phyloP scores from a whole-genome alignment of 2,888 invertebrate species.

The Caradrina clavipalpis region DNA sequence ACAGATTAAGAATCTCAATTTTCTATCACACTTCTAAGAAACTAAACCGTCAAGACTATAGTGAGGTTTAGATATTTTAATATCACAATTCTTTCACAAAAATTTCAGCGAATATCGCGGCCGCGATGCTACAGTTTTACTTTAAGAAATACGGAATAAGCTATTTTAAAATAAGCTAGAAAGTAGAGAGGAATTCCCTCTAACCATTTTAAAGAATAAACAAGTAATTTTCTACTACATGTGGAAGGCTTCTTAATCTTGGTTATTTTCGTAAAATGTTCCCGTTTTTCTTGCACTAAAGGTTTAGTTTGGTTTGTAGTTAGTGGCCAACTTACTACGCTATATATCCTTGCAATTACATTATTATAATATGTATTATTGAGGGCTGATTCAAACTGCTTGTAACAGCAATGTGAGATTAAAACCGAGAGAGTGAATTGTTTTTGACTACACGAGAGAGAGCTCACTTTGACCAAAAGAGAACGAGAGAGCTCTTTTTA shows the following conservation, averaged over 20 bases:
- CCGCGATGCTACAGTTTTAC: conserved; percentile 5
- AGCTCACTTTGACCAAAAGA: too few relatives aligned
- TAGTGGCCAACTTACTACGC: too few relatives aligned
- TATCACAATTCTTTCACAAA: conserved; percentile 21
- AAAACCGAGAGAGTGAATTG: too few relatives aligned
- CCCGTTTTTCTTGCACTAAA: background rate
- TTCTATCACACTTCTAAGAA: background rate
- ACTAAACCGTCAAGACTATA: background rate
- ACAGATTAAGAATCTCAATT: conserved; percentile 1
- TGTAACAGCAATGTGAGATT: too few relatives aligned
- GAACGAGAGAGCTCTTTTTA: too few relatives aligned
- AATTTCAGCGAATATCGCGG: conserved; percentile 9
- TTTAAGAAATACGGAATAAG: conserved; percentile 7
- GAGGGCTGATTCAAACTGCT: too few relatives aligned
- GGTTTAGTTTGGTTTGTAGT: too few relatives aligned
- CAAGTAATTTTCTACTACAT: conserved; percentile 9
- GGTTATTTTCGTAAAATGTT: background rate
- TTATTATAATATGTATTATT: too few relatives aligned
- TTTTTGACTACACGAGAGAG: too few relatives aligned
- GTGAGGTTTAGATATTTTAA: conserved; percentile 34
- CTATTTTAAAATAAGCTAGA: conserved; percentile 18
- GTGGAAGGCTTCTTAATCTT: background rate
- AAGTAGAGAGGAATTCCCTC: background rate
- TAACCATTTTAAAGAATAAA: conserved; percentile 13
- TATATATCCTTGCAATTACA: too few relatives aligned